Conservation (phyloP, 1,140 invertebrate species). For the Drosophila carrolli region DNA sequence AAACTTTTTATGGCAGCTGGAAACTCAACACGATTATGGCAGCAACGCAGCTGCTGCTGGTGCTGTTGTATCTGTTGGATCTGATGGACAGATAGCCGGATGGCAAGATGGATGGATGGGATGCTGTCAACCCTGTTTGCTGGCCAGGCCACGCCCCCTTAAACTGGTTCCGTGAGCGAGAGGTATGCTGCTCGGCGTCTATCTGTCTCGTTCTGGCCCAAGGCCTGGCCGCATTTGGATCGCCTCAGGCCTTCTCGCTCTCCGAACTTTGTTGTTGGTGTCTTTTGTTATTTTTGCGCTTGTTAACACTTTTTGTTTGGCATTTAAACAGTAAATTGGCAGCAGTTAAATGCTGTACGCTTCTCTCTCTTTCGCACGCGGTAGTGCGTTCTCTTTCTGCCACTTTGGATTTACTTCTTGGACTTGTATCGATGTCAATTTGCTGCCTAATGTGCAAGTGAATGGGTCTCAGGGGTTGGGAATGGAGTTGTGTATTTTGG, state of each 20-base stretch:
- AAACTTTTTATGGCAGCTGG: constrained; percentile 59
- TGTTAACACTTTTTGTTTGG: constrained; percentile 84
- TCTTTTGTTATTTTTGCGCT: constrained; percentile 84
- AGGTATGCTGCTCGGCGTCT: constrained; percentile 8
- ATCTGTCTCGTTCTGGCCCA: constrained; percentile 40
- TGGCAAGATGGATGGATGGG: constrained; percentile 55
- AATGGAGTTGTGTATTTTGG: neutral
- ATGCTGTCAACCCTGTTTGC: constrained; percentile 65
- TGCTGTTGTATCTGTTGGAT: constrained; percentile 8
- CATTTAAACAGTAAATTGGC: constrained; percentile 85
- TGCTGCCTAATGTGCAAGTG: constrained; percentile 81
- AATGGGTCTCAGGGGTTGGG: constrained; percentile 45
- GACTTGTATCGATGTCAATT: constrained; percentile 77
- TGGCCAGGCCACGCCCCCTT: constrained; percentile 55
- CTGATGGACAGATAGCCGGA: constrained; percentile 39
- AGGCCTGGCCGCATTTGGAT: constrained; percentile 4
- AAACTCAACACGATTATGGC: constrained; percentile 38
- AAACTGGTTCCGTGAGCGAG: constrained; percentile 62
- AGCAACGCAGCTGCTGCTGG: constrained; percentile 2
- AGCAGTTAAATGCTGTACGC: constrained; percentile 81
- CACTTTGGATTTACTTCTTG: neutral
- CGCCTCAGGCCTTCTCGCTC: constrained; percentile 16
- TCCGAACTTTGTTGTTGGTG: constrained; percentile 36
- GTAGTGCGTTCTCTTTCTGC: neutral
- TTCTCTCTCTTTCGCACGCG: constrained; percentile 9